Base-by-base conservation (phyloP, 2,888 invertebrate genomes). In the Mythimna albipuncta region DNA sequence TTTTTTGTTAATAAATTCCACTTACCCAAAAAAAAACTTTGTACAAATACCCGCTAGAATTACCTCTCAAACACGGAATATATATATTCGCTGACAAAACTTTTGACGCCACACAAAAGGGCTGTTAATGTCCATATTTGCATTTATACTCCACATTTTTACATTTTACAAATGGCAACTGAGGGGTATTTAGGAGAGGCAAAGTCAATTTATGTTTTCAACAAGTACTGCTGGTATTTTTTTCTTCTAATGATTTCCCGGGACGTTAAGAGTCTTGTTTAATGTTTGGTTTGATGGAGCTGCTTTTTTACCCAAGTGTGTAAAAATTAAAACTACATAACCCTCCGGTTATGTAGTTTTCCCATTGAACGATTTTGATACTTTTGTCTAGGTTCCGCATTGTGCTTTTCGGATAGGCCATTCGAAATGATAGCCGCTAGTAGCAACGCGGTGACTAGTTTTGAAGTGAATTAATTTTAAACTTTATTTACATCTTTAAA, bases 91-190 rank as follows among this genome's bases (percentile, higher is more conserved):
- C 69, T 73, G 71, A 64, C 62, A 61, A 73, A 83, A 84, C 85
- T 84, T 85, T 79, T 65, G 65, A 73, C 55, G 44, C 54, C 50
- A 61, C 75, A 72, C 79, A 79, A 82, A 83, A 79, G 79, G 79
- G 64, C 64, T 79, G 82, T 79, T 83, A 82, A 82, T 69, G 61
- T 76, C 64, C 79, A 66, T 75, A 84, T 83, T 83, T 76, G 73
- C 83, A 83, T 83, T 76, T 83, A 75, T 84, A 73, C 76, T 76
- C 62, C 64, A 61, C 64, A 75, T 82, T 79, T 83, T 85, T 69
- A 72, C 84, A 66, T 79, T 79, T 71, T 50, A 75, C 81, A 69
- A 80, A 77, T 81, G 82, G 47, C 59, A 52, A 57, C 79, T 35
- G 63, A 35, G 78, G 82, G 72, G 65, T 78, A 68, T 64, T 84